Percentiles rank a stretch among this genome's conserved stretches.
phyloP scores from a whole-genome alignment of 2,888 invertebrate genomes.

The Epistrophella euchroma region DNA sequence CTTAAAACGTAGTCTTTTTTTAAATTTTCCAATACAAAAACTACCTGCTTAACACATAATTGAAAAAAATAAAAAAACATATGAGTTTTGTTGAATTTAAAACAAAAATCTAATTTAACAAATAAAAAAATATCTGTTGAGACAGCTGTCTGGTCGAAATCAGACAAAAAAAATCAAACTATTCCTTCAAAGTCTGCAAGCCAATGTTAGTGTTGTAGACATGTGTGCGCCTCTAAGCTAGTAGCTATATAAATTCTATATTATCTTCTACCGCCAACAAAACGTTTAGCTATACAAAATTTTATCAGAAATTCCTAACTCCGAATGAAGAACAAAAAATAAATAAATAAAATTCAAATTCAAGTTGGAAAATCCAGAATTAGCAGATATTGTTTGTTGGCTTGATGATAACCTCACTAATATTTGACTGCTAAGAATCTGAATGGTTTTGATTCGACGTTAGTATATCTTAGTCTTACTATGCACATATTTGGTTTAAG shows the following conservation, averaged over 20 bases:
- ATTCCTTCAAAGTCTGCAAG: neutral
- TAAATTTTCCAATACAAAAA: too few relatives aligned
- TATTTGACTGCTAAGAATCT: slow-evolving; percentile 10
- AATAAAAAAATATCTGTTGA: neutral
- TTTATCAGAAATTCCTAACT: neutral
- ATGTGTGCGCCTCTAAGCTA: neutral
- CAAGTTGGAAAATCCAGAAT: slow-evolving; percentile 12
- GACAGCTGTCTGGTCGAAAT: neutral
- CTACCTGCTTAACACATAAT: too few relatives aligned
- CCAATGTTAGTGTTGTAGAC: neutral
- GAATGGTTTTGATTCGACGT: neutral
- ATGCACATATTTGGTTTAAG: neutral
- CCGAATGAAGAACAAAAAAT: neutral
- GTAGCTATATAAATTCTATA: neutral
- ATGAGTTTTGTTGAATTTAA: too few relatives aligned
- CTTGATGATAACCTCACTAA: slow-evolving; percentile 21
- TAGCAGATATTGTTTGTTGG: slow-evolving; percentile 19
- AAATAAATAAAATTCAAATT: slow-evolving; percentile 14
- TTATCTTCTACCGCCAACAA: neutral
- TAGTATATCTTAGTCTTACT: neutral
- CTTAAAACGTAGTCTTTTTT: too few relatives aligned
- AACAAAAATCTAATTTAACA: too few relatives aligned
- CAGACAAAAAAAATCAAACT: neutral
- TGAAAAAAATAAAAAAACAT: too few relatives aligned
- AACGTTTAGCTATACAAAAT: neutral